Evolutionary conservation across 2,113 vertebrate genomes (phyloP).

Genomic region (Brienomyrus longianalis): DNA sequence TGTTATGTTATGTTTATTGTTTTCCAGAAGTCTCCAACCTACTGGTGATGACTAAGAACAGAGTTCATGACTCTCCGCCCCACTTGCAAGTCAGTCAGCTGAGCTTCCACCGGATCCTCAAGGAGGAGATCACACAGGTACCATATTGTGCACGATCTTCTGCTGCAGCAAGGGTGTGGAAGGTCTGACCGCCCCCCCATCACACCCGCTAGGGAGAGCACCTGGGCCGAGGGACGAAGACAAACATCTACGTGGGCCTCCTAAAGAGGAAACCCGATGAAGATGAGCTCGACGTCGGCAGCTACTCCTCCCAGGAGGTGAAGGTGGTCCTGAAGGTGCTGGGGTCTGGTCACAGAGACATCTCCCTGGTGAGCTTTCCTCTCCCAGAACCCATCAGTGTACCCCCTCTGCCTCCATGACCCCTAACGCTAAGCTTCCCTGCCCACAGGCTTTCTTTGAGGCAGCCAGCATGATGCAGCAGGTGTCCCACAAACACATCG

Average conservation of each 20-base stretch:
- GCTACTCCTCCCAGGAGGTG: conserved; percentile 69
- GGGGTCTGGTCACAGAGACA: conserved; percentile 88
- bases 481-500: conserved; percentile 93
- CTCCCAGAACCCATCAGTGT: neutral
- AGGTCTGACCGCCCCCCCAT: conserved; percentile 10
- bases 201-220: conserved; percentile 71
- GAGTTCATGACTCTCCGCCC: conserved; percentile 54
- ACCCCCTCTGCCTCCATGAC: neutral
- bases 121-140: conserved; percentile 84
- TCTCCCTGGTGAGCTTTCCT: conserved; percentile 75
- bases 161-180: neutral
- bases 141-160: neutral
- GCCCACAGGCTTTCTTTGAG: conserved; percentile 85
- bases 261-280: conserved; percentile 75
- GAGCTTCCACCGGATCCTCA: conserved; percentile 86
- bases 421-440: neutral
- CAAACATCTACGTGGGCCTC: conserved; percentile 82
- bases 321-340: conserved; percentile 93
- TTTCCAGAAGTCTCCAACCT: conserved; percentile 83
- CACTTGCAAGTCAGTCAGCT: conserved; percentile 71
- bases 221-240: conserved; percentile 83
- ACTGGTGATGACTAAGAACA: conserved; percentile 82
- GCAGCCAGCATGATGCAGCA: conserved; percentile 96
- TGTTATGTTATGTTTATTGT: neutral
- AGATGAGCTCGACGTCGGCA: conserved; percentile 62